These are phyloP conservation scores for human DNA, from an alignment of 2,113 vertebrate genomes.

Conservation along the genomic window DNA sequence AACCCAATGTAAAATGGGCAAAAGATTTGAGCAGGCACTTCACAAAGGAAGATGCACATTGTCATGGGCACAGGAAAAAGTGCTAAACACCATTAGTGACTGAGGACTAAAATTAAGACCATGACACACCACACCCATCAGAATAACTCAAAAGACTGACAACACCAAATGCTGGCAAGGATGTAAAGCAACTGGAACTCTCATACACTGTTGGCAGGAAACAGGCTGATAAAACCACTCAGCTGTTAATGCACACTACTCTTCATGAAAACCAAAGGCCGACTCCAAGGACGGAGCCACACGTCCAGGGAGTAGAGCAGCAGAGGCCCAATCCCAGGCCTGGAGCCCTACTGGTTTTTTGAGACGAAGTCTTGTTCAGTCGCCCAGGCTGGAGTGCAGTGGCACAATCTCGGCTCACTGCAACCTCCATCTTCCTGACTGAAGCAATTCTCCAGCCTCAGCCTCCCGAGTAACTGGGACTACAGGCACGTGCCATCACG, in stretches of 20 bases:
- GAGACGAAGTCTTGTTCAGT: too few relatives aligned
- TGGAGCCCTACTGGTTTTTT: not conserved
- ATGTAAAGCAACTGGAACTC: not conserved
- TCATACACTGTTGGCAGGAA: not conserved
- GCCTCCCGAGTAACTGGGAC: too few relatives aligned
- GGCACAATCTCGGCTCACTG: too few relatives aligned
- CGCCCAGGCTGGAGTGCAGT: too few relatives aligned
- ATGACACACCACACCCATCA: not conserved
- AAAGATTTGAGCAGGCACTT: not conserved
- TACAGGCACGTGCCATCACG: too few relatives aligned
- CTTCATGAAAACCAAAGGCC: not conserved
- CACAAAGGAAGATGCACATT: not conserved
- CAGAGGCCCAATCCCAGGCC: not conserved
- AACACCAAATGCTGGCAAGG: not conserved
- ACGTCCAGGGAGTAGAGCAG: not conserved
- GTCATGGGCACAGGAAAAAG: not conserved
- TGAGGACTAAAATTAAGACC: not conserved
- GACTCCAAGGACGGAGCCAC: not conserved
- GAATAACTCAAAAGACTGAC: constrained; percentile 1
- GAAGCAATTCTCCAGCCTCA: too few relatives aligned
- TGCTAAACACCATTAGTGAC: not conserved
- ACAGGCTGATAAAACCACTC: not conserved
- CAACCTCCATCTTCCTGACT: too few relatives aligned
- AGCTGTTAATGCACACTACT: not conserved
- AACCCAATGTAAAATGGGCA: not conserved